A percentile compares a stretch with the other conserved stretches of the same genome.
Conservation (phyloP, 2,113 vertebrate species). For the Tachuris rubrigastra region DNA sequence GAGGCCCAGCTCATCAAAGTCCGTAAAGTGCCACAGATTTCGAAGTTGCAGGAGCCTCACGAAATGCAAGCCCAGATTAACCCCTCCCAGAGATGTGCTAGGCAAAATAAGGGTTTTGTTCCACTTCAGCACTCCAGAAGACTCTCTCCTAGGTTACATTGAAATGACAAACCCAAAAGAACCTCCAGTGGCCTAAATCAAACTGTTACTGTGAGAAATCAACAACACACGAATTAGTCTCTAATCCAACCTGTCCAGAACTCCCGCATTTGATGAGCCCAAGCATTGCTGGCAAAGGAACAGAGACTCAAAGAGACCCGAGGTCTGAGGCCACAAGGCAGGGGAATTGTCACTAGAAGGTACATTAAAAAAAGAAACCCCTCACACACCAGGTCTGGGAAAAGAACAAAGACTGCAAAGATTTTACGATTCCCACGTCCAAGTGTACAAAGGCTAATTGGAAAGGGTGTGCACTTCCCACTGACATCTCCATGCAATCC, state of each 20-base stretch:
- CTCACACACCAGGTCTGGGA: background rate
- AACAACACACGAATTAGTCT: background rate
- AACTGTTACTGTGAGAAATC: background rate
- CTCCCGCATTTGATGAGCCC: background rate
- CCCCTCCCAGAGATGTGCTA: background rate
- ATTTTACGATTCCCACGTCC: background rate
- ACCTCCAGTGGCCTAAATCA: background rate
- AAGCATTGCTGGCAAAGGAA: background rate
- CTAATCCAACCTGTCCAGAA: background rate
- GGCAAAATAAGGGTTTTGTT: background rate
- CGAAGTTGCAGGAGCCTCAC: fast-evolving
- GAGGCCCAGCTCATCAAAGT: background rate
- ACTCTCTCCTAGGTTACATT: background rate
- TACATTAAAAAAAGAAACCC: background rate
- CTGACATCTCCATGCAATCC: background rate
- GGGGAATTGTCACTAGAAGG: background rate
- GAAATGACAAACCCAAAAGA: background rate
- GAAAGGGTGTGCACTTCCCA: background rate
- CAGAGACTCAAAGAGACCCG: background rate
- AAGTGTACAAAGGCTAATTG: background rate
- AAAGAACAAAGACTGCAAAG: background rate
- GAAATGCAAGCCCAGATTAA: background rate
- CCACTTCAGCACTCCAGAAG: background rate
- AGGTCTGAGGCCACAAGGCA: fast-evolving
- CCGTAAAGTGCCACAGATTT: background rate